phyloP scores from a whole-genome alignment of 2,113 vertebrate genomes.

The Scopus umbretta region DNA sequence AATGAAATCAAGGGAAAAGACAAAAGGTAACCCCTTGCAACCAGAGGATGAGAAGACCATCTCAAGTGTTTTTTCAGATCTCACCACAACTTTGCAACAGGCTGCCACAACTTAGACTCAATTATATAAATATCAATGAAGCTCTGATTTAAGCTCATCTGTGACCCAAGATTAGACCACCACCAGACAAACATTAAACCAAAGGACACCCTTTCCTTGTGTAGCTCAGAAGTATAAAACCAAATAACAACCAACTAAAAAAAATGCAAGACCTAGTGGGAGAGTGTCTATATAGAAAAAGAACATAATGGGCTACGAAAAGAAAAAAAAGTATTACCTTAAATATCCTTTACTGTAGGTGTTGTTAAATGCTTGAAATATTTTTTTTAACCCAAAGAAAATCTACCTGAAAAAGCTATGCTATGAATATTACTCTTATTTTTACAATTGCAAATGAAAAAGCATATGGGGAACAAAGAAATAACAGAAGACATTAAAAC shows the following conservation, averaged over 20 bases:
- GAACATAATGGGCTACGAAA: background rate
- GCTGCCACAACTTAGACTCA: background rate
- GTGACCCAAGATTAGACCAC: background rate
- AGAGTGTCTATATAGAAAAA: background rate
- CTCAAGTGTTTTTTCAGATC: background rate
- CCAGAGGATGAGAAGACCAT: background rate
- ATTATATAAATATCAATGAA: background rate
- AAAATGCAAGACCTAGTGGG: background rate
- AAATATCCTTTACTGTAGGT: background rate
- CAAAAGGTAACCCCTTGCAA: background rate
- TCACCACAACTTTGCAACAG: background rate
- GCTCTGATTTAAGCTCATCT: constrained; percentile 16
- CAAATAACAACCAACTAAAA: background rate
- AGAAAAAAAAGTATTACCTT: background rate
- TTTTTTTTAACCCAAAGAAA: background rate
- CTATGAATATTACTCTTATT: background rate
- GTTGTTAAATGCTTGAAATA: background rate
- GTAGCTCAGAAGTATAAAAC: background rate
- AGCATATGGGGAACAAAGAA: background rate
- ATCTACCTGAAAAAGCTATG: background rate
- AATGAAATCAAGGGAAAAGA: background rate
- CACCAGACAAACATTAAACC: background rate
- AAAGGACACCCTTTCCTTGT: background rate
- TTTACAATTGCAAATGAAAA: background rate
- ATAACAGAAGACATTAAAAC: background rate